These are phyloP conservation scores for Temnothorax nylanderi DNA, from an alignment of 1,140 invertebrate genomes.

Conservation along the genomic window DNA sequence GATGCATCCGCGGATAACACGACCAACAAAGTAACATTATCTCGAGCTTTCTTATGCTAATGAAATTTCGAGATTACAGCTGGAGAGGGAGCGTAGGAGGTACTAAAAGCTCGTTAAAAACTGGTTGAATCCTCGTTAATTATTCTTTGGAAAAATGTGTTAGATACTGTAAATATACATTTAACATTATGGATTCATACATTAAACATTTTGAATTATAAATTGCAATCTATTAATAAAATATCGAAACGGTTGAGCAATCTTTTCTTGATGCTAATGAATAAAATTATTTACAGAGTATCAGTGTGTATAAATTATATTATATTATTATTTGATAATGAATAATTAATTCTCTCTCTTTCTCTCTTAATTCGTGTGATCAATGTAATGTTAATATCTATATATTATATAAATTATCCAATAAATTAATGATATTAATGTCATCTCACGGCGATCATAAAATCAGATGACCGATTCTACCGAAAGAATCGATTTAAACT, in stretches of 20 bases:
- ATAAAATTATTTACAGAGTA: constrained; percentile 17
- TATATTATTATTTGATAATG: constrained; percentile 20
- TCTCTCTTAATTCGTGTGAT: not conserved
- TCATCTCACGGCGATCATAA: constrained; percentile 15
- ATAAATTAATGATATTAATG: constrained; percentile 15
- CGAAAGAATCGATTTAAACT: not conserved
- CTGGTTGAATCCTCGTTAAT: constrained; percentile 60
- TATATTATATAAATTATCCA: constrained; percentile 5
- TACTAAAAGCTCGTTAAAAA: constrained; percentile 62
- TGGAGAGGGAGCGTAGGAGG: not conserved
- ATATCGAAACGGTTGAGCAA: not conserved
- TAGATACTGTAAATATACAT: constrained; percentile 1
- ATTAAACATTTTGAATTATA: constrained; percentile 30
- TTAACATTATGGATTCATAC: constrained; percentile 6
- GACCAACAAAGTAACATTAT: constrained; percentile 60
- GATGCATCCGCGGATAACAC: constrained; percentile 54
- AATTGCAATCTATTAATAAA: constrained; percentile 28
- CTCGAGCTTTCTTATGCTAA: constrained; percentile 57
- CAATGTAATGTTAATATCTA: constrained; percentile 16
- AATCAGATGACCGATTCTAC: constrained; percentile 2
- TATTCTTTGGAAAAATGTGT: constrained; percentile 32
- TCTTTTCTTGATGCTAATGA: constrained; percentile 25
- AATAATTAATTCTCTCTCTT: constrained; percentile 25
- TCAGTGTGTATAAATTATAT: constrained; percentile 6
- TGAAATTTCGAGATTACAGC: constrained; percentile 62